These are phyloP conservation scores for Thermophis baileyi DNA, from an alignment of 2,113 vertebrate genomes.

Conservation along the genomic window DNA sequence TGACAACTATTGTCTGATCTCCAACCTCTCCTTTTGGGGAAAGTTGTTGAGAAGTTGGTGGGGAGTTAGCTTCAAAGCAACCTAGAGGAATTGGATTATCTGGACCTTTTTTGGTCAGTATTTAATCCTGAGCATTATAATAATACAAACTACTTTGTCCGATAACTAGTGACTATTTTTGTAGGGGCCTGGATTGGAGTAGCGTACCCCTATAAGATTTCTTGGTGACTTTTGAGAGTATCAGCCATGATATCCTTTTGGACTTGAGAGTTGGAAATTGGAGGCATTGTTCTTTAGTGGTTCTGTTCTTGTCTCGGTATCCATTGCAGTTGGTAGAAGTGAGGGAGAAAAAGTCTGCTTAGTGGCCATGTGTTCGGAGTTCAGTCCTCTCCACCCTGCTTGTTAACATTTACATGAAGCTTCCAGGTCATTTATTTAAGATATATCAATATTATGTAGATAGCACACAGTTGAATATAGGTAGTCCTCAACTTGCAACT, in stretches of 20 bases:
- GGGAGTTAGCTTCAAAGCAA: neutral
- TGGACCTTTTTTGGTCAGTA: neutral
- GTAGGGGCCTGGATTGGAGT: neutral
- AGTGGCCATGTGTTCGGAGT: neutral
- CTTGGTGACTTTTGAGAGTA: neutral
- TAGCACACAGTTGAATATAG: neutral
- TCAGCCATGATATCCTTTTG: neutral
- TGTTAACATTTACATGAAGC: neutral
- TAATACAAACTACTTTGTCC: neutral
- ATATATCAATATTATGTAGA: neutral
- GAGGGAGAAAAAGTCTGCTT: neutral
- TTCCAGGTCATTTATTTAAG: neutral
- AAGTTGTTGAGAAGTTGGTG: neutral
- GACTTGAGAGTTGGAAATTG: neutral
- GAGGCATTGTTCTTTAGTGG: neutral
- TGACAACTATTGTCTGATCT: neutral
- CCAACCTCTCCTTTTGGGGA: neutral
- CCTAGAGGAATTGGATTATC: neutral
- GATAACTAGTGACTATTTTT: neutral
- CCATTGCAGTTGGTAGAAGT: neutral
- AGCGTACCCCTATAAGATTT: neutral
- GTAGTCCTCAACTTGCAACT: too few relatives aligned
- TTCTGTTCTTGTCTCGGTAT: neutral
- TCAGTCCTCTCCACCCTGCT: neutral
- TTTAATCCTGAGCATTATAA: neutral